These are phyloP conservation scores for Oxyteleia sp. DNA, from an alignment of 2,888 invertebrate genomes.

Conservation along the genomic window DNA sequence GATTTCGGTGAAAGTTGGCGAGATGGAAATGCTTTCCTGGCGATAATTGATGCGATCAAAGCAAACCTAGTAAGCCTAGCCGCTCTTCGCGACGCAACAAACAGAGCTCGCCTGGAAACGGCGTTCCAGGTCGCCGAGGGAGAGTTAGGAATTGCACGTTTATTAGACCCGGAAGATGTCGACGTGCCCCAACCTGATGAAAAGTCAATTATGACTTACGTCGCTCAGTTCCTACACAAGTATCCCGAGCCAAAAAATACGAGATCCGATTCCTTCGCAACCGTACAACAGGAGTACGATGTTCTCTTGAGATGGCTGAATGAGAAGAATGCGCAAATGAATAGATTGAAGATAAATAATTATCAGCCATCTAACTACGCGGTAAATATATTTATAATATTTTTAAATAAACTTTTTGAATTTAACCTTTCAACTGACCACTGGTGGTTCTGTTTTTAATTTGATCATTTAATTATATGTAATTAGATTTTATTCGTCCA, in stretches of 20 bases:
- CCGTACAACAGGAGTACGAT: slow-evolving; percentile 94
- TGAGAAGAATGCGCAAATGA: no score
- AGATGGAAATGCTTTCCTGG: slow-evolving; percentile 98
- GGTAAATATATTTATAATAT: no score
- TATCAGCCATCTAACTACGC: no score
- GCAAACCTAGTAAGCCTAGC: slow-evolving; percentile 96
- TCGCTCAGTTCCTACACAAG: slow-evolving; percentile 98
- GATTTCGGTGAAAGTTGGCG: slow-evolving; percentile 99
- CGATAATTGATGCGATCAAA: slow-evolving; percentile 97
- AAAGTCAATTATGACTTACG: slow-evolving; percentile 99
- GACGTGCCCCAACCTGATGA: slow-evolving; percentile 98
- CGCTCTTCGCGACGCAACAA: slow-evolving; percentile 92
- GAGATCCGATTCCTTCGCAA: slow-evolving; percentile 92
- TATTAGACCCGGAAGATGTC: slow-evolving; percentile 98
- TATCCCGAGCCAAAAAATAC: slow-evolving; percentile 95
- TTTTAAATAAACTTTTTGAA: no score
- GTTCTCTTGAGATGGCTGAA: slow-evolving; percentile 93
- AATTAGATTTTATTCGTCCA: no score
- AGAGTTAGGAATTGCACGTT: slow-evolving; percentile 96
- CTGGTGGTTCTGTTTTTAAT: no score
- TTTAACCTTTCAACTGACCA: no score
- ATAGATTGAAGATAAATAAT: no score
- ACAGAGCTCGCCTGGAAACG: slow-evolving; percentile 94
- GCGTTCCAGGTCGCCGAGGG: slow-evolving; percentile 97
- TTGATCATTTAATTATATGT: no score